Evolutionary conservation across 2,888 invertebrate genomes (phyloP), one percentile per base, ranked within the genome.

Genomic region (Chrysina gloriosa): DNA sequence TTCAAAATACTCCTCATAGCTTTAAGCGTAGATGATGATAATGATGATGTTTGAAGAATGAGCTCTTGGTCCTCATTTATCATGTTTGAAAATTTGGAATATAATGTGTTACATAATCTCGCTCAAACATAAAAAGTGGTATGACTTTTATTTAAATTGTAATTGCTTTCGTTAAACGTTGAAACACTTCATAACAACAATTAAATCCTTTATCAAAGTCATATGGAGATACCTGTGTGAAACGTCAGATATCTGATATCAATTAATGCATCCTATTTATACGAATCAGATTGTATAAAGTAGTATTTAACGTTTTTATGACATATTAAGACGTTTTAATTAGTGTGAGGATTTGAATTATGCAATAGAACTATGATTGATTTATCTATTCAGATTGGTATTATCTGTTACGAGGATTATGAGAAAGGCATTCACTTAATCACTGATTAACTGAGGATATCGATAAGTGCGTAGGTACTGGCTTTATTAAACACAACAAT

Each of bases 291-390:
- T 16, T 52, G 6, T 29, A 58, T 39, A 39, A 58, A n/a, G 9
- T 39, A 21, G n/a, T 19, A 61, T 61, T 29, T 42, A 61, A 42
- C 27, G 16, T 23, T 42, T 61, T 61, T 61, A 29, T 16, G 25
- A 42, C 27, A 42, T 39, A 39, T 39, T n/a, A 25, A 25, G 14
- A 14, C 16, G 11, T 9, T 54, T 16, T 42, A 61, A 61, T 61
- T 61, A 27, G 7, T 42, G 2, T 3, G 14, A 42, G 25, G 27
- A 61, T 61, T 61, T 42, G 27, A 16, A 42, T 42, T 61, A 27
- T 61, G 42, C 27, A 61, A 61, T 61, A 61, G 45, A 42, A 27
- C 42, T 31, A 7, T 61, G 58, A 61, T 61, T 42, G 27, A 25
- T 45, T 50, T 50, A 50, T 25, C 27, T 42, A 14, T 42, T 42